Conservation (phyloP, 2,797 vertebrate species). For the Danio albolineatus region DNA sequence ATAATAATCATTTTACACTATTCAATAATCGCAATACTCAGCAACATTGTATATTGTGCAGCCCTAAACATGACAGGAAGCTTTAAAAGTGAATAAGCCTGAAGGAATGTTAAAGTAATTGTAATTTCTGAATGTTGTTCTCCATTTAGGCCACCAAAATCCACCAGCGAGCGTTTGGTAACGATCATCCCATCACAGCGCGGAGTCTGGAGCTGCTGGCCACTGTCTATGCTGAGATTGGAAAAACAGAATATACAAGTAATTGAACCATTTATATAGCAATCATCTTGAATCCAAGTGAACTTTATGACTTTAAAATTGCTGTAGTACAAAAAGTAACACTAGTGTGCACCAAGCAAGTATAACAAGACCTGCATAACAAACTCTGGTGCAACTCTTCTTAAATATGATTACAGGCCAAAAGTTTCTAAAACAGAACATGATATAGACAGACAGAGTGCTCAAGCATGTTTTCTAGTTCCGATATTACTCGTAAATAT, state of each 20-base stretch:
- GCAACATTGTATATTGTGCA: no score
- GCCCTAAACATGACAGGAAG: neutral
- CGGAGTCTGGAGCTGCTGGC: conserved; percentile 84
- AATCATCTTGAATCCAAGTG: neutral
- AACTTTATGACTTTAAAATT: neutral
- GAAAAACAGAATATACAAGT: conserved; percentile 85
- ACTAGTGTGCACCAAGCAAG: no score
- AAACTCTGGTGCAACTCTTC: no score
- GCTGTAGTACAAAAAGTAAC: no score
- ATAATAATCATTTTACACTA: no score
- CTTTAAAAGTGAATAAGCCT: conserved; percentile 2
- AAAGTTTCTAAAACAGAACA: no score
- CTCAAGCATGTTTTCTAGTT: no score
- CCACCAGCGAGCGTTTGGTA: conserved; percentile 81
- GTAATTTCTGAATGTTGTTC: neutral
- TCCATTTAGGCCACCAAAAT: conserved; percentile 80
- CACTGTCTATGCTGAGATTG: conserved; percentile 82
- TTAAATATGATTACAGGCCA: no score
- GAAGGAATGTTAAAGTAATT: conserved; percentile 6
- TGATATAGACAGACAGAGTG: no score
- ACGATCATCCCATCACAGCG: conserved; percentile 81
- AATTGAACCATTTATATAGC: neutral
- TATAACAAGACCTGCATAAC: no score
- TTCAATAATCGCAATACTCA: no score
- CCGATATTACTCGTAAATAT: no score